These are phyloP conservation scores for Sorex araneus DNA, from an alignment of 2,113 vertebrate genomes.

Conservation along the genomic window DNA sequence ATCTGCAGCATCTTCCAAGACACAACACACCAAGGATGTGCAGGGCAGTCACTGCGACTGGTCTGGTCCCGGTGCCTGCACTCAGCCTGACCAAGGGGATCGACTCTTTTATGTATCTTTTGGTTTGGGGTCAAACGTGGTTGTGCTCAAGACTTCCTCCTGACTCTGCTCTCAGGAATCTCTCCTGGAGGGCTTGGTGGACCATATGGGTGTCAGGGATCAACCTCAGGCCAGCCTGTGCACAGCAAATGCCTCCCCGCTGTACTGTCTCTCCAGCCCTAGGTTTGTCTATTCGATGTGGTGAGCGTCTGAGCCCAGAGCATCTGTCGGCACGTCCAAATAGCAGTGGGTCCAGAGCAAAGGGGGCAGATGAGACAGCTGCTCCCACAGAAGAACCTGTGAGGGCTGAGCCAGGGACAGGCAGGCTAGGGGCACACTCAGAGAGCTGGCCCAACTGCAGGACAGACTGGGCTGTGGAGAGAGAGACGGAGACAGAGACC, in stretches of 20 bases:
- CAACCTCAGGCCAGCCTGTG: too few relatives aligned
- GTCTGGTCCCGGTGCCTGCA: background rate
- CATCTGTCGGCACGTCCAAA: constrained; percentile 6
- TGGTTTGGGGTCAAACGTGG: too few relatives aligned
- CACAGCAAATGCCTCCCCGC: too few relatives aligned
- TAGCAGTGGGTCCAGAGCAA: constrained; percentile 54
- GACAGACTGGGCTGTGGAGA: too few relatives aligned
- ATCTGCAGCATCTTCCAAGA: background rate
- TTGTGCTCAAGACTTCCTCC: too few relatives aligned
- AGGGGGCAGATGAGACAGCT: constrained; percentile 38
- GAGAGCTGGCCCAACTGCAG: too few relatives aligned
- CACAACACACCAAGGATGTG: background rate
- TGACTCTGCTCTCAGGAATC: too few relatives aligned
- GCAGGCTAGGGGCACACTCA: background rate
- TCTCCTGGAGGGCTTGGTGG: too few relatives aligned
- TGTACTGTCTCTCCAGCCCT: too few relatives aligned
- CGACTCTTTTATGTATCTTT: background rate
- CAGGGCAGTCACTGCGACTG: background rate
- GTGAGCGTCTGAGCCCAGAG: background rate
- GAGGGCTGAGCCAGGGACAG: background rate
- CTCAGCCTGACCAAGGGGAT: constrained; percentile 39
- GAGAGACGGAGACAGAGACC: too few relatives aligned
- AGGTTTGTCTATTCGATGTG: constrained; percentile 13
- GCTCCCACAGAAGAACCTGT: background rate
- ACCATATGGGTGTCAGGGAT: too few relatives aligned